phyloP scores from a whole-genome alignment of 2,113 vertebrate genomes.

The Gallinago jamesoni region DNA sequence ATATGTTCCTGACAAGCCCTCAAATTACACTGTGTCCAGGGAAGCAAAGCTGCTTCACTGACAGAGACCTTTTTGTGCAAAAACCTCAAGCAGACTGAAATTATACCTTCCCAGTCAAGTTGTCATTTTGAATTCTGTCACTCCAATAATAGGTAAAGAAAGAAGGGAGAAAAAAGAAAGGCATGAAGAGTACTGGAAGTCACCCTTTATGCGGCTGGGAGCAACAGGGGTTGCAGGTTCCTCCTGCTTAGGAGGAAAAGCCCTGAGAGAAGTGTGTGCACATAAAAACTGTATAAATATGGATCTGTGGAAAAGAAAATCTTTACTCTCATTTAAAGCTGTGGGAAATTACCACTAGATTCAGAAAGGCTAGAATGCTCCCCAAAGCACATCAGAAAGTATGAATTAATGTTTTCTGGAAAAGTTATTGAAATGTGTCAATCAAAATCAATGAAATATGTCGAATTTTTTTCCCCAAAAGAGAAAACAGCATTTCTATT shows the following conservation, averaged over 20 bases:
- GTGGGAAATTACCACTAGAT: neutral
- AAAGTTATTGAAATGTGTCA: neutral
- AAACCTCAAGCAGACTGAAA: neutral
- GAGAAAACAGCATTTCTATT: neutral
- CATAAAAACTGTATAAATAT: neutral
- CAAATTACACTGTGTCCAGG: neutral
- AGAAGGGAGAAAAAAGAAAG: neutral
- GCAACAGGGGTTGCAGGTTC: too few relatives aligned
- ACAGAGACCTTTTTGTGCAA: neutral
- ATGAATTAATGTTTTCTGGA: neutral
- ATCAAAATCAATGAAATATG: too few relatives aligned
- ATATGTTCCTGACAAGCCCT: neutral
- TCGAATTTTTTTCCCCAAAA: neutral
- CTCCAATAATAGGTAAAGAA: neutral
- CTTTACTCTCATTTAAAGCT: neutral
- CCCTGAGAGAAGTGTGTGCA: neutral
- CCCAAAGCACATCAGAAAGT: neutral
- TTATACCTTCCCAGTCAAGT: rapidly evolving
- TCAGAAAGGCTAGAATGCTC: neutral
- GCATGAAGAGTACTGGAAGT: neutral
- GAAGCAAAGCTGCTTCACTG: neutral
- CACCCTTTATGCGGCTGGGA: neutral
- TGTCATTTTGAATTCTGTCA: neutral
- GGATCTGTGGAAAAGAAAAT: neutral
- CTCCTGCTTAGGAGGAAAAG: neutral